phyloP scores from a whole-genome alignment of 1,140 invertebrate genomes.

The Cryptotermes secundus region DNA sequence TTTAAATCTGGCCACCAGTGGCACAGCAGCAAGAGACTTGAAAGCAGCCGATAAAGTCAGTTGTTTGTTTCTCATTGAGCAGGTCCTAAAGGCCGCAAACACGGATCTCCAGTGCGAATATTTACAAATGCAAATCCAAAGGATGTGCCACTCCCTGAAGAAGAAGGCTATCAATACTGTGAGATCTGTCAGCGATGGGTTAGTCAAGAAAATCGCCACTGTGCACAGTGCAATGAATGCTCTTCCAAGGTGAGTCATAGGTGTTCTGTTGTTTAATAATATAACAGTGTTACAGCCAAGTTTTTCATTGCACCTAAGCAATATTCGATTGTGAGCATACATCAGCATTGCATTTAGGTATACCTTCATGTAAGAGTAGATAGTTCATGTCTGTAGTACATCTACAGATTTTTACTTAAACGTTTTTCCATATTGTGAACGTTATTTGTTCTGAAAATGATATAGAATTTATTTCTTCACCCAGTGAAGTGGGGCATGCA shows the following conservation, averaged over 20 bases:
- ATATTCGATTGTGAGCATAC: neutral
- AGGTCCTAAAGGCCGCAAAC: slow-evolving; percentile 48
- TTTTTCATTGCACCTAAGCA: neutral
- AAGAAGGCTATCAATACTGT: slow-evolving; percentile 74
- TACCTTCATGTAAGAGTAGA: no score
- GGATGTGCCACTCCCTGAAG: slow-evolving; percentile 55
- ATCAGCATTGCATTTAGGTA: neutral
- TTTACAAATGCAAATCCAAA: slow-evolving; percentile 74
- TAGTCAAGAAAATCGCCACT: slow-evolving; percentile 71
- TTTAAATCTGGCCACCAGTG: no score
- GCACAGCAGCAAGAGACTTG: no score
- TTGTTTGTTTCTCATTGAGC: neutral
- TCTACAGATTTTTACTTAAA: no score
- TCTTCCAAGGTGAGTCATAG: slow-evolving; percentile 62
- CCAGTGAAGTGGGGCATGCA: no score
- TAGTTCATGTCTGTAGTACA: no score
- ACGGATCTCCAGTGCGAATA: slow-evolving; percentile 76
- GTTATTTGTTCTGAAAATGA: no score
- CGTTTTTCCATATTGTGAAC: no score
- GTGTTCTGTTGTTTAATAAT: no score
- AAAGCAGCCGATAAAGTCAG: no score
- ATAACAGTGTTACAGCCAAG: neutral
- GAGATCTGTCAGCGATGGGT: slow-evolving; percentile 69
- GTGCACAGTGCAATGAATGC: slow-evolving; percentile 67
- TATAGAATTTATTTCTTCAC: no score